phyloP scores from a whole-genome alignment of 2,888 invertebrate species.

The Ditylenchus weischeri region DNA sequence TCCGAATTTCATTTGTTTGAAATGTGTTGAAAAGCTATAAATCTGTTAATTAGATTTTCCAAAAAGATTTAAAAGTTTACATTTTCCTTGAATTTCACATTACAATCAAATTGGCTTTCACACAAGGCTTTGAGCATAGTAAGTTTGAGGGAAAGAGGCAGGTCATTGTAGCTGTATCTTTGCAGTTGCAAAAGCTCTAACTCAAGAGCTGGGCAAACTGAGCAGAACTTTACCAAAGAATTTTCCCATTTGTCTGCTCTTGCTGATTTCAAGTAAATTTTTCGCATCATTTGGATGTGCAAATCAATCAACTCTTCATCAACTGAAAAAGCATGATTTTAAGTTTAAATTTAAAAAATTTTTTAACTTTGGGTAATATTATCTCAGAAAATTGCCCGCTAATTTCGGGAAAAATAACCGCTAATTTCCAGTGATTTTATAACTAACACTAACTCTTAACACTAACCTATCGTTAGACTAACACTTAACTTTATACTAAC shows the following conservation, averaged over 20 bases:
- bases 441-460: too few species aligned
- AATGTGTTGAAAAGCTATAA: slow-evolving; percentile 70
- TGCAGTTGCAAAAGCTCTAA: slow-evolving; percentile 30
- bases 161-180: slow-evolving; percentile 86
- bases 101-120: slow-evolving; percentile 79
- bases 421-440: too few species aligned
- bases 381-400: too few species aligned
- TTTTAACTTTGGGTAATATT: too few species aligned
- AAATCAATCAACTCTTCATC: slow-evolving; percentile 78
- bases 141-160: slow-evolving; percentile 81
- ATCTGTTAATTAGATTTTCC: slow-evolving; percentile 22
- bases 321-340: slow-evolving; percentile 65
- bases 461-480: too few species aligned
- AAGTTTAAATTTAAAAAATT: too few species aligned
- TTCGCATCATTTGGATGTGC: slow-evolving; percentile 80
- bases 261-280: slow-evolving; percentile 64
- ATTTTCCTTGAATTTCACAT: slow-evolving; percentile 80
- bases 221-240: slow-evolving; percentile 70
- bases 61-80: slow-evolving; percentile 29
- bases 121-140: slow-evolving; percentile 61
- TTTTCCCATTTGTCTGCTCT: slow-evolving; percentile 77
- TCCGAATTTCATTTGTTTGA: slow-evolving; percentile 75
- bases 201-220: slow-evolving; percentile 30
- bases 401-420: too few species aligned
- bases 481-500: too few species aligned